Evolutionary conservation across 2,113 vertebrate species (phyloP).

Genomic region (Halichoerus grypus): DNA sequence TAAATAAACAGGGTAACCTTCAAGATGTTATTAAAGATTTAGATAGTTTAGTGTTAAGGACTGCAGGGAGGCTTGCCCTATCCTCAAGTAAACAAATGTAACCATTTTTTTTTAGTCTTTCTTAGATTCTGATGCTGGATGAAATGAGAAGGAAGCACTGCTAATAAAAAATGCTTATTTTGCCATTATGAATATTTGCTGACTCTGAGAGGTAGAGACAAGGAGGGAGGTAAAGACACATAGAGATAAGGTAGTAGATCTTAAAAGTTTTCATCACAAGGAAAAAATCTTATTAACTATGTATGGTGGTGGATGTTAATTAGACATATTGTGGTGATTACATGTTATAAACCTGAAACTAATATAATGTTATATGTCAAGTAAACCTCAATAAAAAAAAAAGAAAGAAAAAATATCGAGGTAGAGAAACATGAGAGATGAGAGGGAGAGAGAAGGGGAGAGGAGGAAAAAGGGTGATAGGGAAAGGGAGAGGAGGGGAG

Average conservation of each 20-base stretch:
- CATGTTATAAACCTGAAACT: neutral
- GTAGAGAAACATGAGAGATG: neutral
- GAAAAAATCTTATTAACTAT: neutral
- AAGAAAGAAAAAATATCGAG: neutral
- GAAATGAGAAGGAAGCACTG: neutral
- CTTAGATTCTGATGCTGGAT: neutral
- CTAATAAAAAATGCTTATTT: neutral
- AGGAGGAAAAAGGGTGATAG: neutral
- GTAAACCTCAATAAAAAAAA: neutral
- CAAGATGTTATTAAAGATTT: neutral
- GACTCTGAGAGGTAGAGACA: neutral
- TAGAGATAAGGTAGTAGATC: neutral
- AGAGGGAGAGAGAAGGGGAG: neutral
- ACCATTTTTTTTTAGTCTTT: neutral
- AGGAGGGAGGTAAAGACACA: neutral
- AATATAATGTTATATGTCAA: neutral
- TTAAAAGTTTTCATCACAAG: neutral
- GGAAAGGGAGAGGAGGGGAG: neutral
- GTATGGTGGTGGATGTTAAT: neutral
- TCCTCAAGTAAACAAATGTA: neutral
- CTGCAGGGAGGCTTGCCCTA: neutral
- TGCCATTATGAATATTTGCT: neutral
- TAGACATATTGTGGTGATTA: neutral
- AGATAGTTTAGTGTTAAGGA: neutral
- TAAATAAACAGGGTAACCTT: constrained; percentile 58